These are phyloP conservation scores for Eubasilissa splendida DNA, from an alignment of 2,888 invertebrate species.

Conservation along the genomic window DNA sequence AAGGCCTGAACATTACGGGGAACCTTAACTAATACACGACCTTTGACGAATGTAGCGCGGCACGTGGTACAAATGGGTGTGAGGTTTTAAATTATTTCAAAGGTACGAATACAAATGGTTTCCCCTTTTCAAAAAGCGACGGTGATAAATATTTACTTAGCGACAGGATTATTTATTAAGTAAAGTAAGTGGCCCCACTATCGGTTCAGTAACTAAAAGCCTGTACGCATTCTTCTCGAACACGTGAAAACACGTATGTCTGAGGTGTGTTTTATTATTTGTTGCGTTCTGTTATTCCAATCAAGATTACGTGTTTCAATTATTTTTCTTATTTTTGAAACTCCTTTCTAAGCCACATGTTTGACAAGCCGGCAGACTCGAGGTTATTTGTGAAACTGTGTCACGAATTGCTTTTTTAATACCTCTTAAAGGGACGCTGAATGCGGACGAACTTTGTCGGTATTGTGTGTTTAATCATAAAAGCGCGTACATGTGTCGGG, in stretches of 20 bases:
- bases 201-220: conserved; percentile 15
- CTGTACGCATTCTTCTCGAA: background rate
- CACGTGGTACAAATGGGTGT: conserved; percentile 12
- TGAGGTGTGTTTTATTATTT: conserved; percentile 10
- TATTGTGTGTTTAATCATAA: background rate
- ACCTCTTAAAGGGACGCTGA: no score
- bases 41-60: conserved; percentile 4
- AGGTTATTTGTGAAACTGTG: no score
- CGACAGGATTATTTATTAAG: conserved; percentile 53
- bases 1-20: background rate
- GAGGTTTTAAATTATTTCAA: conserved; percentile 46
- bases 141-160: conserved; percentile 53
- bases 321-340: no score
- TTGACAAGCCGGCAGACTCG: no score
- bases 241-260: background rate
- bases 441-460: no score
- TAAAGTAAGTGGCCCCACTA: conserved; percentile 18
- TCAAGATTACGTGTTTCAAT: no score
- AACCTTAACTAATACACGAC: conserved; percentile 3
- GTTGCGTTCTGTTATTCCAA: background rate
- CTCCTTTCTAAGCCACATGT: no score
- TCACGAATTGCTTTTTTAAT: no score
- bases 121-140: conserved; percentile 49
- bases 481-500: conserved; percentile 2
- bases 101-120: conserved; percentile 39